Base-by-base conservation (phyloP, 1,140 invertebrate genomes). In the Rhizoglyphus robini region DNA sequence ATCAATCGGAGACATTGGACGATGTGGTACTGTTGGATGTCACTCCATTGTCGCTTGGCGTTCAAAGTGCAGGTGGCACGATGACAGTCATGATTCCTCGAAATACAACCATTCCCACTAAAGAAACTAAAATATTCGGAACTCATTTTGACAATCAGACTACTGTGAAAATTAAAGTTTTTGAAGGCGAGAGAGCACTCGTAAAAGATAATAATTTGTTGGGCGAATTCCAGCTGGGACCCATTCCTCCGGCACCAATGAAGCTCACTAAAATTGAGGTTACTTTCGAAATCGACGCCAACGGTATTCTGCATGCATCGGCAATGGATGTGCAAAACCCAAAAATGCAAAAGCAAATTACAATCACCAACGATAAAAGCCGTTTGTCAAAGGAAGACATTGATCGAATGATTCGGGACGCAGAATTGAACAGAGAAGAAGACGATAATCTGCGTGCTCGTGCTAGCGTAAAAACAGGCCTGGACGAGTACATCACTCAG, bases 341-440 rank as follows among this genome's bases (percentile, higher is more conserved):
- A n/a, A n/a, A n/a, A n/a, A n/a, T n/a, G n/a, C n/a, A n/a, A n/a
- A n/a, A n/a, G n/a, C n/a, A n/a, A n/a, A n/a, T n/a, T n/a, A n/a
- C n/a, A n/a, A n/a, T n/a, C n/a, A n/a, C n/a, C n/a, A n/a, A n/a
- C n/a, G n/a, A n/a, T n/a, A n/a, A n/a, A n/a, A n/a, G n/a, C n/a
- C n/a, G n/a, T n/a, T n/a, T n/a, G n/a, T n/a, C n/a, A n/a, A n/a
- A n/a, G n/a, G n/a, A n/a, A n/a, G n/a, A n/a, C n/a, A n/a, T n/a
- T n/a, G n/a, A n/a, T n/a, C n/a, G n/a, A n/a, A n/a, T n/a, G n/a
- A n/a, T 97, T 41, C 88, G 91, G 67, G 94, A 98, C 69, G 93
- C 93, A n/a, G 92, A 96, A 76, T 91, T 89, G 73, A 96, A 91
- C 81, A n/a, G n/a, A n/a, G n/a, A n/a, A n/a, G n/a, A n/a, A n/a